Percentiles rank a stretch among this genome's conserved stretches.
These are phyloP conservation scores for Coturnix japonica DNA, from an alignment of 2,113 vertebrate species.

Conservation along the genomic window DNA sequence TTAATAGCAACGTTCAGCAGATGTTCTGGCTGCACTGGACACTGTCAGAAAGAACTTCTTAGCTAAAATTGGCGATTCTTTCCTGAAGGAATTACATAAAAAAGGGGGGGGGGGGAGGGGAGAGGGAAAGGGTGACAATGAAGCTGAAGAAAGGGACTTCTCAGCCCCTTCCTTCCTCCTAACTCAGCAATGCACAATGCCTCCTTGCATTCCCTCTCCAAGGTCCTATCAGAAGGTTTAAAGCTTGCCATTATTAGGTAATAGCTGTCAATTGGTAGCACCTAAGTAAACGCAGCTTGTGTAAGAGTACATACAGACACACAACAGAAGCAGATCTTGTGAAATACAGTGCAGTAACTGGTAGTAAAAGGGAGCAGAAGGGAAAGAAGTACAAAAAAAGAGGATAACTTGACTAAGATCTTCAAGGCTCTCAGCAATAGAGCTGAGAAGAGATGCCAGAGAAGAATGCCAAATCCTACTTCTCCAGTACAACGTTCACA, in stretches of 20 bases:
- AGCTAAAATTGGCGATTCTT: neutral
- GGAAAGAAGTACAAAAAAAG: neutral
- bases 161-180: neutral
- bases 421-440: neutral
- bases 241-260: constrained; percentile 6
- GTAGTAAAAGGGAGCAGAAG: neutral
- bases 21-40: neutral
- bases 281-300: neutral
- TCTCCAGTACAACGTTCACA: neutral
- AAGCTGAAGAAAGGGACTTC: neutral
- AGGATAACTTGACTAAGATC: neutral
- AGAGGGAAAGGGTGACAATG: neutral
- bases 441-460: neutral
- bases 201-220: constrained; percentile 11
- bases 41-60: neutral
- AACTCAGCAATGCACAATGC: neutral
- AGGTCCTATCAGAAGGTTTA: constrained; percentile 12
- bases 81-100: neutral
- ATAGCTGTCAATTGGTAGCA: neutral
- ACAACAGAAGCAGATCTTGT: neutral
- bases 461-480: neutral
- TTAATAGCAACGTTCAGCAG: neutral
- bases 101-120: too few relatives aligned
- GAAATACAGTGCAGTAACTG: neutral
- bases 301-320: neutral